These are phyloP conservation scores for Halcyon smyrnensis DNA, from an alignment of 2,797 vertebrate species.

Conservation along the genomic window DNA sequence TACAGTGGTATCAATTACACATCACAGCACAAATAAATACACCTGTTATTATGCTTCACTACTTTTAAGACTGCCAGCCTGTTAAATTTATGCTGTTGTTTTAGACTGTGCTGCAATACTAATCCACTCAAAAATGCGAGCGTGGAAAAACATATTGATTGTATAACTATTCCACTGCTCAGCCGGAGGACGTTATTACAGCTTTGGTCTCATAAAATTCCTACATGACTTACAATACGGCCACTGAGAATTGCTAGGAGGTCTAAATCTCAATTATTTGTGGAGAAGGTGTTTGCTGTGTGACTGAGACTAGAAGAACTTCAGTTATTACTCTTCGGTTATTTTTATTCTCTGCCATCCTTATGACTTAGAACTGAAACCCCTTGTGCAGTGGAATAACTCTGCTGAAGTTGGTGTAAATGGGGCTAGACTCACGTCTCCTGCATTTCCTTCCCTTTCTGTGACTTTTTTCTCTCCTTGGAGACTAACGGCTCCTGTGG, in stretches of 20 bases:
- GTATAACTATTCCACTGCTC: neutral
- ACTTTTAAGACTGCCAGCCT: slow-evolving; percentile 39
- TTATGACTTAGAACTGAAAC: neutral
- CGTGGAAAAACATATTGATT: neutral
- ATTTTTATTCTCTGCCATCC: neutral
- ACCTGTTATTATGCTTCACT: neutral
- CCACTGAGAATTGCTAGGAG: neutral
- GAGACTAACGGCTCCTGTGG: neutral
- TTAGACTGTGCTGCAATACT: neutral
- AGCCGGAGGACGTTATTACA: neutral
- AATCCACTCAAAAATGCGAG: neutral
- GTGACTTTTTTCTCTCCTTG: neutral
- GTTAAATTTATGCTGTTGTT: slow-evolving; percentile 16
- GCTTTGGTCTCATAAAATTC: slow-evolving; percentile 24
- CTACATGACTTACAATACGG: neutral
- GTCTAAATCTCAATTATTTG: slow-evolving; percentile 19
- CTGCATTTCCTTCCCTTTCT: neutral
- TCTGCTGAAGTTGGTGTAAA: neutral
- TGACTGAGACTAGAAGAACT: neutral
- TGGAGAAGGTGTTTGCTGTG: neutral
- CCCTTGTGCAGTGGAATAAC: neutral
- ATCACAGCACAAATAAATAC: slow-evolving; percentile 27
- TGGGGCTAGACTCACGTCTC: neutral
- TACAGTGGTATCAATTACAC: neutral
- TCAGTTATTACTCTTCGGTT: neutral